Percentiles rank a stretch among this genome's conserved stretches.
These are phyloP conservation scores for Aphidius colemani DNA, from an alignment of 2,888 invertebrate species.

Conservation along the genomic window DNA sequence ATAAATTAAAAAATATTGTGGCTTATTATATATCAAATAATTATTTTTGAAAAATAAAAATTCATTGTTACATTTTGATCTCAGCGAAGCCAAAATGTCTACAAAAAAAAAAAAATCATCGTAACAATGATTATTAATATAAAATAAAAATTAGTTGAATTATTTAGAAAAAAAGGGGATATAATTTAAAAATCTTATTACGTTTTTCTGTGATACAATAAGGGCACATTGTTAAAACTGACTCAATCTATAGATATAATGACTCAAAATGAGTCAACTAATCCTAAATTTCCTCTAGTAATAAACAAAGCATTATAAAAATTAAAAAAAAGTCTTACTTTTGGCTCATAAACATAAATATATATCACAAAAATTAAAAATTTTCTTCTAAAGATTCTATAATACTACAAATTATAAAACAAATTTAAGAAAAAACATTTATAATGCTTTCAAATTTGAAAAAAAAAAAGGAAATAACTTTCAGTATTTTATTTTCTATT, in stretches of 20 bases:
- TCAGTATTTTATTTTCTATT: no score
- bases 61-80: conserved; percentile 2
- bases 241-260: not conserved
- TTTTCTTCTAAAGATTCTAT: no score
- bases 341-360: no score
- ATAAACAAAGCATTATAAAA: no score
- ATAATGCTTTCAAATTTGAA: no score
- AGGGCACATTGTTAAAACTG: conserved; percentile 50
- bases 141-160: conserved; percentile 45
- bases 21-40: not conserved
- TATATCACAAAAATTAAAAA: no score
- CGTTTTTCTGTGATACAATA: conserved; percentile 59
- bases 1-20: conserved; percentile 6
- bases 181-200: conserved; percentile 52
- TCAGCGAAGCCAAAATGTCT: conserved; percentile 5
- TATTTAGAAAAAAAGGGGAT: conserved; percentile 41
- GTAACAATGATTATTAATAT: conserved; percentile 43
- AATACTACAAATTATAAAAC: no score
- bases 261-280: not conserved
- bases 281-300: no score
- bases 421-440: no score
- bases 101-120: conserved; percentile 6
- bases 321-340: no score
- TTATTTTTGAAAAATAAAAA: conserved; percentile 4
- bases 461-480: no score